phyloP scores from a whole-genome alignment of 2,888 invertebrate species.

The Eutolmus rufibarbis region DNA sequence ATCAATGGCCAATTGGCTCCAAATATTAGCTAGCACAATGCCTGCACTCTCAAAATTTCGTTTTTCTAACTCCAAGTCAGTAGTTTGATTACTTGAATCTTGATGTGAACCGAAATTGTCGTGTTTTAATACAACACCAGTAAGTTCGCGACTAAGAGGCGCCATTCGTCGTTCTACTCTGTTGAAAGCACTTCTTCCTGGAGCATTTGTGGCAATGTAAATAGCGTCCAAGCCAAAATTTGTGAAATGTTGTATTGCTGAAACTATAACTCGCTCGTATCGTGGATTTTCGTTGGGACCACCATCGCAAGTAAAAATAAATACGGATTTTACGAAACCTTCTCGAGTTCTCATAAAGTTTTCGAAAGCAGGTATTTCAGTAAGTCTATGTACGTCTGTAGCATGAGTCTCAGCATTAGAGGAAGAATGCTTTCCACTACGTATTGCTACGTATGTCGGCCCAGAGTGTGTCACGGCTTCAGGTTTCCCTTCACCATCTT shows the following conservation, averaged over 20 bases:
- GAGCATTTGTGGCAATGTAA: conserved; percentile 54
- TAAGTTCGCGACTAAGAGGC: conserved; percentile 46
- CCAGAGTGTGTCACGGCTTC: conserved; percentile 55
- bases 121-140: conserved; percentile 52
- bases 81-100: conserved; percentile 51
- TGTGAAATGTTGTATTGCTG: conserved; percentile 50
- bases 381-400: too few relatives aligned
- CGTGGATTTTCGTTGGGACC: conserved; percentile 51
- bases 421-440: too few relatives aligned
- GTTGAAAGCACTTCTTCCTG: conserved; percentile 57
- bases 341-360: conserved; percentile 31
- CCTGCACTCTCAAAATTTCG: conserved; percentile 51
- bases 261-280: conserved; percentile 50
- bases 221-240: conserved; percentile 51
- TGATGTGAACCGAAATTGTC: conserved; percentile 55
- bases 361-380: too few relatives aligned
- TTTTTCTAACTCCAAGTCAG: conserved; percentile 54
- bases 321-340: conserved; percentile 50
- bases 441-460: conserved; percentile 44
- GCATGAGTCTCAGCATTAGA: too few relatives aligned
- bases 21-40: conserved; percentile 53
- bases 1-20: conserved; percentile 46
- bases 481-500: conserved; percentile 50
- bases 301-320: conserved; percentile 51
- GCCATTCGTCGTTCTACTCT: conserved; percentile 57